phyloP scores from a whole-genome alignment of 53 echinoderm and acorn worm species.

The Antedon mediterranea region DNA sequence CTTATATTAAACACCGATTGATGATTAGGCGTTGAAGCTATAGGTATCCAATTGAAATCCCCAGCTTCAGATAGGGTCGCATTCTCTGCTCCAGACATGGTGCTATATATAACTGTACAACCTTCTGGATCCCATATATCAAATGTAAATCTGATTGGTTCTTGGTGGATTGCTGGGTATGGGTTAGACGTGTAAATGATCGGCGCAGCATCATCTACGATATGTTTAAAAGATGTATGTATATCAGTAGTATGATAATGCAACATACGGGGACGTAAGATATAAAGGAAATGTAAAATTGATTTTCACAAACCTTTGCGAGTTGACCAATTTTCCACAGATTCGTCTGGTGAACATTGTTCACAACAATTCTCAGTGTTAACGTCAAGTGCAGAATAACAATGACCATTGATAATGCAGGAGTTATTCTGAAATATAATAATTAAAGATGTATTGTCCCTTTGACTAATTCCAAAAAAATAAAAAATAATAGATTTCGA shows the following conservation, averaged over 20 bases:
- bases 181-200: background rate
- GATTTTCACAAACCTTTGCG: background rate
- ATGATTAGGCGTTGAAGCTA: background rate
- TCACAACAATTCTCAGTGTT: background rate
- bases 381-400: background rate
- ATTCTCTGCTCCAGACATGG: background rate
- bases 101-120: background rate
- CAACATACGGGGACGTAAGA: background rate
- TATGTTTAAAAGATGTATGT: background rate
- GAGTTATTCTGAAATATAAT: too few species aligned
- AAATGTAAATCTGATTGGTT: background rate
- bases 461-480: too few species aligned
- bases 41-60: background rate
- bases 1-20: background rate
- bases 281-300: background rate
- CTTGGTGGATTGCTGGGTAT: background rate
- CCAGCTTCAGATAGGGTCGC: background rate
- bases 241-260: too few species aligned
- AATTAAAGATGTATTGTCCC: too few species aligned
- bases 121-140: background rate
- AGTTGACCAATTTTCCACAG: background rate
- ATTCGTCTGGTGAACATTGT: background rate
- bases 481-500: too few species aligned
- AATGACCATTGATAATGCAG: background rate
- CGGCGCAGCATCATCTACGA: background rate